Evolutionary conservation across 1,140 invertebrate species (phyloP).

Genomic region (Zeugodacus cucurbitae): DNA sequence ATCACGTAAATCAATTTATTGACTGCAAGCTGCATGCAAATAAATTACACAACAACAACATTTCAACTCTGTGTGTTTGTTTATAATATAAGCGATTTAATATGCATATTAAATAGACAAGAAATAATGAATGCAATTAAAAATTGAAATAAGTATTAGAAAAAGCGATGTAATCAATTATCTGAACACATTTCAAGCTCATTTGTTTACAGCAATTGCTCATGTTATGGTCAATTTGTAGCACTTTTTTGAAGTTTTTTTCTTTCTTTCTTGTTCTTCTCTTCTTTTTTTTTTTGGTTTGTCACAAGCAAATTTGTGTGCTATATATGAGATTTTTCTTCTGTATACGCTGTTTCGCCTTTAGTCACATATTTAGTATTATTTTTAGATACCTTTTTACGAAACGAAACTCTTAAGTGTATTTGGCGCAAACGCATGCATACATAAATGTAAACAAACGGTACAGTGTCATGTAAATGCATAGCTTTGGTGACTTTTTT

Average conservation of each 20-base stretch:
- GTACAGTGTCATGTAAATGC: neutral
- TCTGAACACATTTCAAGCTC: neutral
- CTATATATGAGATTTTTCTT: neutral
- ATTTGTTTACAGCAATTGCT: neutral
- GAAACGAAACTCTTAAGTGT: neutral
- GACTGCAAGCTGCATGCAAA: too few relatives aligned
- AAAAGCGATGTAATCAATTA: neutral
- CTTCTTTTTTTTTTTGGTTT: neutral
- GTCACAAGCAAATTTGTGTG: neutral
- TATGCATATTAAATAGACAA: neutral
- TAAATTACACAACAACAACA: too few relatives aligned
- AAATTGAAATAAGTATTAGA: neutral
- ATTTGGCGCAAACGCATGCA: neutral
- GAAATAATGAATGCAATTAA: neutral
- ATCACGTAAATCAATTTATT: too few relatives aligned
- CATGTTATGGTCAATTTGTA: slow-evolving; percentile 5
- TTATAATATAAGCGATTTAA: too few relatives aligned
- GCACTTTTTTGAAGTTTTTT: neutral
- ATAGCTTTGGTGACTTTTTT: too few relatives aligned
- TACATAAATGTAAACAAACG: neutral
- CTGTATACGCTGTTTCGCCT: neutral
- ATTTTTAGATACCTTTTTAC: neutral
- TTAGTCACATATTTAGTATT: slow-evolving; percentile 6
- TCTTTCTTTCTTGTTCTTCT: neutral
- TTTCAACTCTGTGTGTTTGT: too few relatives aligned